phyloP scores from a whole-genome alignment of 2,888 invertebrate genomes.

The Agriotes lineatus region DNA sequence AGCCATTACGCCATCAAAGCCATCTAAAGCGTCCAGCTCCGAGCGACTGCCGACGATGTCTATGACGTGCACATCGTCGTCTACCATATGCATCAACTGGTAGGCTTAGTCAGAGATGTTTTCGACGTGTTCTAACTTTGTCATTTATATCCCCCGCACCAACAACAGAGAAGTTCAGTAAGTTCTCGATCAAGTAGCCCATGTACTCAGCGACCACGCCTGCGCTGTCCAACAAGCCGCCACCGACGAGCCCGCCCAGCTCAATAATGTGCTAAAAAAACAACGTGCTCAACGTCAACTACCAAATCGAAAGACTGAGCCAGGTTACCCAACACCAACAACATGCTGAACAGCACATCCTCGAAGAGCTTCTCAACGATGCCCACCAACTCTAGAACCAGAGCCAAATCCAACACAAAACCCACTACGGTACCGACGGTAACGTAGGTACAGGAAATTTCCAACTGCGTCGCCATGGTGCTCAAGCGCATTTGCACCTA shows the following conservation, averaged over 20 bases:
- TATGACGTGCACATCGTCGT: neutral
- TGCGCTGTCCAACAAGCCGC: neutral
- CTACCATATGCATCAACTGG: neutral
- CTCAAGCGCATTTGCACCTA: neutral
- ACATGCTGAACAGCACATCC: neutral
- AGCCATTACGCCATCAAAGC: neutral
- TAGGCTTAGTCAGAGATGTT: too few species aligned
- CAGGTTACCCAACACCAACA: too few species aligned
- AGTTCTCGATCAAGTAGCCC: neutral
- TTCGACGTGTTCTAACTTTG: too few species aligned
- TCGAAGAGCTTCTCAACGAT: neutral
- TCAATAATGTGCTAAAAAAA: neutral
- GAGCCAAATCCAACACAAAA: neutral
- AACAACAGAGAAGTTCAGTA: neutral
- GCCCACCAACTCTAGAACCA: neutral
- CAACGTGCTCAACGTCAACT: too few species aligned
- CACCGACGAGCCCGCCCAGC: neutral
- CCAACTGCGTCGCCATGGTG: neutral
- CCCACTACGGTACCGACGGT: neutral
- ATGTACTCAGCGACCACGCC: neutral
- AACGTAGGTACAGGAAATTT: neutral
- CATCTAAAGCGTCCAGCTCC: neutral
- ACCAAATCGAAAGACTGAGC: too few species aligned
- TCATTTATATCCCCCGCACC: neutral
- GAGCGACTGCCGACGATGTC: neutral